Evolutionary conservation across 2,888 invertebrate species (phyloP).

Genomic region (Andrena bicolor): DNA sequence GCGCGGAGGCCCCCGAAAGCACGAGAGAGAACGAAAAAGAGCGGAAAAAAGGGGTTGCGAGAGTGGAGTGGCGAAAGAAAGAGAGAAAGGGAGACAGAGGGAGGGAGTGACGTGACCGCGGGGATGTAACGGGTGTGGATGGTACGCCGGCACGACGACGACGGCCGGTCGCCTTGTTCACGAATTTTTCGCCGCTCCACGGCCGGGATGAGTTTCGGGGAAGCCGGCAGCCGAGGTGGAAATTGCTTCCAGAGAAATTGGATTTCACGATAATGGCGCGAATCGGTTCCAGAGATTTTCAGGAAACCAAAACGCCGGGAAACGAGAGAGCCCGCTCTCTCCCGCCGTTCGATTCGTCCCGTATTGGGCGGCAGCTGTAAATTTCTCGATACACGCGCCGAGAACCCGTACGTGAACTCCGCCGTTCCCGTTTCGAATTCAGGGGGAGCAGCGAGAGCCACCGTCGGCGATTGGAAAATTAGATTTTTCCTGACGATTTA

Average conservation of each 20-base stretch:
- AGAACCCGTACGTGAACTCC: conserved; percentile 5
- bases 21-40: conserved; percentile 23
- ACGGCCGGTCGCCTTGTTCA: conserved; percentile 43
- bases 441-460: neutral
- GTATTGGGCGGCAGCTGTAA: conserved; percentile 50
- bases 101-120: conserved; percentile 51
- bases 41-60: conserved; percentile 18
- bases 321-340: conserved; percentile 27
- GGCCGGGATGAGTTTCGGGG: conserved; percentile 53
- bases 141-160: conserved; percentile 40
- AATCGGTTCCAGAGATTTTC: conserved; percentile 63
- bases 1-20: conserved; percentile 40
- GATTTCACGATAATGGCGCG: conserved; percentile 65
- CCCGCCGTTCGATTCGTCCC: conserved; percentile 35
- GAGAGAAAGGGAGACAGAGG: conserved; percentile 58
- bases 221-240: conserved; percentile 58
- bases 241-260: conserved; percentile 68
- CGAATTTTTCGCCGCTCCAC: conserved; percentile 56
- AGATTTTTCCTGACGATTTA: neutral
- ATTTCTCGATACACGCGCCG: conserved; percentile 48
- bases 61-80: conserved; percentile 15
- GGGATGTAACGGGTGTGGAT: conserved; percentile 70
- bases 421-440: conserved; percentile 22
- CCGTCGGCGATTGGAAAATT: neutral
- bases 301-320: conserved; percentile 50